Conservation (phyloP, 2,797 vertebrate genomes). For the Sebastes aleutianus region DNA sequence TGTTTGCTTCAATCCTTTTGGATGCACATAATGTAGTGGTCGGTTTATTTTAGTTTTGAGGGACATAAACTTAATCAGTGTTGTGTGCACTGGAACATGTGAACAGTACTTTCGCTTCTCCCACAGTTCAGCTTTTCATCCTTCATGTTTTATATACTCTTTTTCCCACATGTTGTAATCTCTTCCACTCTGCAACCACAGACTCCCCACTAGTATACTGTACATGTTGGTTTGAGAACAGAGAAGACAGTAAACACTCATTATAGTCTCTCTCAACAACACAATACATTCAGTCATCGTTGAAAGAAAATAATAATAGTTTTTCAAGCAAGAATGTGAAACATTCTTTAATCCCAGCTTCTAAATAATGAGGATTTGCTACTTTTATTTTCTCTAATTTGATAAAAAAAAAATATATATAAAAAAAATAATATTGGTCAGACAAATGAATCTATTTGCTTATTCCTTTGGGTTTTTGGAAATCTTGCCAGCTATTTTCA, state of each 20-base stretch:
- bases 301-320: neutral
- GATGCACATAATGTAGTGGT: slow-evolving; percentile 35
- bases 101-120: neutral
- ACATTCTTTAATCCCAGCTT: neutral
- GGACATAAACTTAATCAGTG: slow-evolving; percentile 24
- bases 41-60: slow-evolving; percentile 42
- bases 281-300: neutral
- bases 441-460: neutral
- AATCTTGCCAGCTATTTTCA: neutral
- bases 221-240: neutral
- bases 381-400: neutral
- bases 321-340: neutral
- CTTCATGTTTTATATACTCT: neutral
- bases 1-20: slow-evolving; percentile 52
- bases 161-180: neutral
- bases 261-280: neutral
- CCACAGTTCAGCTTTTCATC: neutral
- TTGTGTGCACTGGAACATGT: slow-evolving; percentile 5
- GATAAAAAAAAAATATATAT: neutral
- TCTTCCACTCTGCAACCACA: neutral
- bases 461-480: neutral
- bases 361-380: neutral
- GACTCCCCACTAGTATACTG: neutral
- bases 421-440: neutral
- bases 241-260: slow-evolving; percentile 6